phyloP scores from a whole-genome alignment of 1,140 invertebrate species.

The Halotydeus destructor region DNA sequence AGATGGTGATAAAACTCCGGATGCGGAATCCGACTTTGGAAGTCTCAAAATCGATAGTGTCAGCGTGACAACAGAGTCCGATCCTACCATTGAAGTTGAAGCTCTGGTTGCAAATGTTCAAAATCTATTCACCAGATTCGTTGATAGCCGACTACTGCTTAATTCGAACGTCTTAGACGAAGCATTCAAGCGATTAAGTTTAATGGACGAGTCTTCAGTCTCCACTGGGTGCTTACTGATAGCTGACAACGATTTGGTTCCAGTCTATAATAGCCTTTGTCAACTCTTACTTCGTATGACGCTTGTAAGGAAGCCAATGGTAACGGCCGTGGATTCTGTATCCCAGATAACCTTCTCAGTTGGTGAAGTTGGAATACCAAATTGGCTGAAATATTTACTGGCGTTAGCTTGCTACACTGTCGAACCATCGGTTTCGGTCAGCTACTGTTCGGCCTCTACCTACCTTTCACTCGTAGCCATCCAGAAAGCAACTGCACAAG shows the following conservation, averaged over 20 bases:
- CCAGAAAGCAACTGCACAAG: constrained; percentile 1
- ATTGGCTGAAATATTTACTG: constrained; percentile 10
- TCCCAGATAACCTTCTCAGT: too few relatives aligned
- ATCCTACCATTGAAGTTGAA: too few relatives aligned
- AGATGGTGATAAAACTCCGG: too few relatives aligned
- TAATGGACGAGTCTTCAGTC: too few relatives aligned
- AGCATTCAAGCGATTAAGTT: background rate
- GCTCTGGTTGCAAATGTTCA: constrained; percentile 36
- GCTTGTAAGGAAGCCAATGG: too few relatives aligned
- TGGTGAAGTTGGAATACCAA: too few relatives aligned
- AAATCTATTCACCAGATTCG: constrained; percentile 38
- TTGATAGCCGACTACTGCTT: constrained; percentile 19
- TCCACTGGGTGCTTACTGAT: too few relatives aligned
- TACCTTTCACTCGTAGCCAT: background rate
- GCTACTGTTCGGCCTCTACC: constrained; percentile 13
- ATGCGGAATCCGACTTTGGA: too few relatives aligned
- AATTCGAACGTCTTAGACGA: background rate
- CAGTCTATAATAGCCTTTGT: constrained; percentile 5
- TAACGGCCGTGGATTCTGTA: too few relatives aligned
- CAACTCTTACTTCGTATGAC: constrained; percentile 4
- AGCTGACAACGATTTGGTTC: background rate
- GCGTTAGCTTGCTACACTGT: constrained; percentile 12
- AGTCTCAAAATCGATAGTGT: too few relatives aligned
- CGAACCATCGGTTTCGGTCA: constrained; percentile 8
- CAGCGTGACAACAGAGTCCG: too few relatives aligned